Base-by-base conservation (phyloP, 2,888 invertebrate species). In the Venusia cambrica region DNA sequence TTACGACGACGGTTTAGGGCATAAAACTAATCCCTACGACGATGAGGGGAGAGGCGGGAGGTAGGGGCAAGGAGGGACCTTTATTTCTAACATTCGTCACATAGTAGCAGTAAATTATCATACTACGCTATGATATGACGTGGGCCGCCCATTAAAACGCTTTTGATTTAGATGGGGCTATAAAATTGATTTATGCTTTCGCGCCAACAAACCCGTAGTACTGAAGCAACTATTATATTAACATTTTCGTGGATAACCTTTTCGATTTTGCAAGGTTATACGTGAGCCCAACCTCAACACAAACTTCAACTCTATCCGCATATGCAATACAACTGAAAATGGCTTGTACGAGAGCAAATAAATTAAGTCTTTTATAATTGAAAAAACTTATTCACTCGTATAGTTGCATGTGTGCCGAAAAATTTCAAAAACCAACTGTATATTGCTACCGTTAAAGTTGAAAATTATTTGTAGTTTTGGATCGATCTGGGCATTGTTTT, bases 21-120 rank as follows among this genome's bases (percentile, higher is more conserved):
- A 77, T 83, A 80, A 79, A 80, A 81, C 83, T 84, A 85, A 84
- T 84, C 84, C 83, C 70, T 68, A 53, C 60, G 65, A 54, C 62
- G 60, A 48, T 59, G 56, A 57, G 62, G 50, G 61, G 51, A 38
- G 43, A 47, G 38, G 42, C 45, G 48, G 36, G 36, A 45, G 39
- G 45, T 43, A 45, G 48, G 47, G 40, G 57, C 60, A 56, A 62
- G 64, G 63, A 65, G 70, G 73, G 78, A 74, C 81, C 81, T 83
- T 84, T 85, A 84, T 87, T 88, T 87, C 87, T 83, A 83, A 85
- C 88, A 88, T 88, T 88, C 88, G 88, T 88, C 88, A 88, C 87
- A 88, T 88, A 87, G 81, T 81, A 75, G 77, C 78, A 78, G 78
- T 88, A 88, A 87, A 88, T 88, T 88, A 87, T 88, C 88, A 87